These are phyloP conservation scores for Penaeus chinensis DNA, from an alignment of 1,140 invertebrate species.

Conservation along the genomic window DNA sequence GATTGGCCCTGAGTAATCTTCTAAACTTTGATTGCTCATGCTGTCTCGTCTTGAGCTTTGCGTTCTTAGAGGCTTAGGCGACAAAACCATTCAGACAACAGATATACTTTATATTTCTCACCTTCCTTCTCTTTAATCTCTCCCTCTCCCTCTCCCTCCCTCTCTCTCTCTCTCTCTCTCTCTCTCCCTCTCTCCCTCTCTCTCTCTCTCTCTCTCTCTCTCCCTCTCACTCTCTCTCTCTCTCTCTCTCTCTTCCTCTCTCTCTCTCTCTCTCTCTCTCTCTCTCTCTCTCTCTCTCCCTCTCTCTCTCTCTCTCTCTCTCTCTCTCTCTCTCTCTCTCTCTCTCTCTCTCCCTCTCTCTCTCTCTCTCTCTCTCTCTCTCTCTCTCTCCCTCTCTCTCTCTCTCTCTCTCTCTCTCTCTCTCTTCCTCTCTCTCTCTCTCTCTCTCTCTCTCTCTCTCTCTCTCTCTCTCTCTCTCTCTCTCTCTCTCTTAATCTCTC, in stretches of 20 bases:
- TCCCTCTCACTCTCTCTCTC: background rate
- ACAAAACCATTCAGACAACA: background rate
- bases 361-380: background rate
- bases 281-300: background rate
- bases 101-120: background rate
- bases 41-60: too few relatives aligned
- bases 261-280: background rate
- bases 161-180: background rate
- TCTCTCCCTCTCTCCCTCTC: conserved; percentile 3
- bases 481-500: conserved; percentile 1
- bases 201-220: background rate
- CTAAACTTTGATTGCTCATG: too few relatives aligned
- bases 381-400: conserved; percentile 9
- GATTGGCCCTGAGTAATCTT: too few relatives aligned
- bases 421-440: conserved; percentile 22
- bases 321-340: background rate
- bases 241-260: background rate
- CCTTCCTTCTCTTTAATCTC: background rate
- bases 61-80: too few relatives aligned
- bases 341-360: background rate
- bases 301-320: background rate
- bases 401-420: background rate
- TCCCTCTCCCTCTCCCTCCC: background rate
- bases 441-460: background rate
- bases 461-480: background rate